phyloP scores from a whole-genome alignment of 2,113 vertebrate genomes.

The Zapornia atra region DNA sequence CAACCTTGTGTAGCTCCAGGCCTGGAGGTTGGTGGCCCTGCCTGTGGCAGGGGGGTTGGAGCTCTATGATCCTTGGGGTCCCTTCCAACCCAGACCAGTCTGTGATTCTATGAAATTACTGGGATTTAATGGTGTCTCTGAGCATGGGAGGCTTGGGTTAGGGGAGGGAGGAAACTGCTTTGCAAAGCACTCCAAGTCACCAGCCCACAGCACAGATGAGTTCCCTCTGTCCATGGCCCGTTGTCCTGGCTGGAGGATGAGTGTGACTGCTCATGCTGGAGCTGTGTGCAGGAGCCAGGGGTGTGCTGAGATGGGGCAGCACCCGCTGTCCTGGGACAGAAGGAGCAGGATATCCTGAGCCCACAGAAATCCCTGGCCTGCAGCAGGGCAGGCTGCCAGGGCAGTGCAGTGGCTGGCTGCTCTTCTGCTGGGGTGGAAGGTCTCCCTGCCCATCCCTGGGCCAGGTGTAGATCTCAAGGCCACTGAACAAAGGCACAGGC shows the following conservation, averaged over 20 bases:
- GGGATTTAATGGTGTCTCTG: not conserved
- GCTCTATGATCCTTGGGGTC: too few relatives aligned
- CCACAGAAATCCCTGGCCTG: not conserved
- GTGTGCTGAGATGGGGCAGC: not conserved
- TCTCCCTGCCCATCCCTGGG: not conserved
- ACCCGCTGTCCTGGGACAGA: constrained; percentile 7
- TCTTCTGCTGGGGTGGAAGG: not conserved
- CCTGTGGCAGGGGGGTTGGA: too few relatives aligned
- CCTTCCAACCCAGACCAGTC: too few relatives aligned
- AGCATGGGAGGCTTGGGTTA: not conserved
- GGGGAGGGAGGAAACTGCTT: not conserved
- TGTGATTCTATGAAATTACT: too few relatives aligned
- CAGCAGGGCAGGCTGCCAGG: not conserved
- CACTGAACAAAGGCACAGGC: not conserved
- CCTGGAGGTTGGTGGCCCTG: too few relatives aligned
- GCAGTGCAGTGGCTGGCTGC: not conserved
- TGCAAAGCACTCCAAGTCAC: constrained; percentile 22
- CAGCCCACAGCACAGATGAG: not conserved
- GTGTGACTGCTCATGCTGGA: not conserved
- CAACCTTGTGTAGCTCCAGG: too few relatives aligned
- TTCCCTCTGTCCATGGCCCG: not conserved
- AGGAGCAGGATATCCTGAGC: not conserved
- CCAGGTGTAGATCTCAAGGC: constrained; percentile 34
- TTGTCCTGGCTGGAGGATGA: not conserved
- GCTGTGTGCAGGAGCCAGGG: not conserved